Evolutionary conservation across 1,140 invertebrate genomes (phyloP), one percentile per base, ranked within the genome.

Genomic region (Neotoxoptera formosana): DNA sequence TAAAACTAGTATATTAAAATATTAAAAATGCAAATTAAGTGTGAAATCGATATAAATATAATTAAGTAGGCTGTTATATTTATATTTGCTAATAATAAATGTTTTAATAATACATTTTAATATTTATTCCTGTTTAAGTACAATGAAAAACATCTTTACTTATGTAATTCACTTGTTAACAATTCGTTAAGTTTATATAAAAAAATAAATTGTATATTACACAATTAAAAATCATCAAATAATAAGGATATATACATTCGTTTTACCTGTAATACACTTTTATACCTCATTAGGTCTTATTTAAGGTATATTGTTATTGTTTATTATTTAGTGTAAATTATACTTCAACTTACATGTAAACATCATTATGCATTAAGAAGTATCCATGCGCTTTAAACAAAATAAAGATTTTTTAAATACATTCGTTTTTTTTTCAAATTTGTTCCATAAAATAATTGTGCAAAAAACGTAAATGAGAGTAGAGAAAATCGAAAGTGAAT

Each of bases 301-400:
- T 2, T 2, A 84, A 25, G 30, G 45, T 1, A n/a, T 67, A 30
- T 30, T 67, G 14, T n/a, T 67, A n/a, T 67, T 30, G 30, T 67
- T 67, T 30, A 56, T 25, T 41, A 41, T 9, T 81, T 20, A n/a
- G 20, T 34, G 34, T 34, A 41, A 2, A 83, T 36, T 23, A 86
- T 87, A 87, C n/a, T 88, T 88, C 7, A 51, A 88, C 86, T 88
- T 48, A 88, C 86, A 88, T 51, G n/a, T 48, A 88, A 88, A 88
- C 45, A 87, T n/a, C 14, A 87, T 34, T 51, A 48, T 48, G 51
- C 45, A 88, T 88, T 51, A 87, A 87, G 21, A 47, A n/a, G 25
- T 47, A 4, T 87, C 45, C 84, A 47, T 48, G 7, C n/a, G 48
- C 30, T 87, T 30, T 14, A 87, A n/a, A 17, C 41, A 87, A 25